Evolutionary conservation across 2,888 invertebrate genomes (phyloP), one percentile per base, ranked within the genome.

Genomic region (Formica aserva): DNA sequence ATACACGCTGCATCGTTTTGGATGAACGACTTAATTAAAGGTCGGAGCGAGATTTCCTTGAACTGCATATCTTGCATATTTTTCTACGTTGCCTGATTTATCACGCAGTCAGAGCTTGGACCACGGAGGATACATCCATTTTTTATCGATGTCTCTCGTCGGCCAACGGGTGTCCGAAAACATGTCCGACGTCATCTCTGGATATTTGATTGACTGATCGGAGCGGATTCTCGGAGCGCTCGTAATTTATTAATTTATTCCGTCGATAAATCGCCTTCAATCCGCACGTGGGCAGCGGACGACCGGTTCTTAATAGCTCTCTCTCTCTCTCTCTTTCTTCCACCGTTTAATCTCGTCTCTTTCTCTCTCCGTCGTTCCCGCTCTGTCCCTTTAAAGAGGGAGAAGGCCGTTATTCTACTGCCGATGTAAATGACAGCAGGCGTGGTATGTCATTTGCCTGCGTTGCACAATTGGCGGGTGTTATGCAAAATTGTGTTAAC

Each of bases 241-340:
- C 60, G 85, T 89, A 88, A 91, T 90, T 87, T 90, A 91, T 92
- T 91, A 89, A 92, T 91, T 86, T 91, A 92, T 92, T 89, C 92
- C 41, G 45, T 45, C 86, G 85, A 92, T 91, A 91, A 92, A 92
- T 91, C 88, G 88, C 84, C 84, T 85, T 87, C 82, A 87, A 89
- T 89, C 88, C 86, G 87, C 88, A 89, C 88, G 91, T 89, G 91
- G 86, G 91, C 85, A 86, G 89, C 85, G 76, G 75, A 80, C 81
- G 78, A 80, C 83, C 86, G 82, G 84, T 89, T 76, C 85, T 52
- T 60, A 41, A 69, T 76, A 38, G 48, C 35, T 65, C 65, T 41
- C 26, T 74, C 48, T 60, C 57, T 35, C 29, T 63, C 84, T 65
- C 35, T 75, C 60, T 77, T 35, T 66, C 48, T 45, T 63, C 4